Evolutionary conservation across 2,888 invertebrate genomes (phyloP), one percentile per base, ranked within the genome.

Genomic region (Campopleginae sp.): DNA sequence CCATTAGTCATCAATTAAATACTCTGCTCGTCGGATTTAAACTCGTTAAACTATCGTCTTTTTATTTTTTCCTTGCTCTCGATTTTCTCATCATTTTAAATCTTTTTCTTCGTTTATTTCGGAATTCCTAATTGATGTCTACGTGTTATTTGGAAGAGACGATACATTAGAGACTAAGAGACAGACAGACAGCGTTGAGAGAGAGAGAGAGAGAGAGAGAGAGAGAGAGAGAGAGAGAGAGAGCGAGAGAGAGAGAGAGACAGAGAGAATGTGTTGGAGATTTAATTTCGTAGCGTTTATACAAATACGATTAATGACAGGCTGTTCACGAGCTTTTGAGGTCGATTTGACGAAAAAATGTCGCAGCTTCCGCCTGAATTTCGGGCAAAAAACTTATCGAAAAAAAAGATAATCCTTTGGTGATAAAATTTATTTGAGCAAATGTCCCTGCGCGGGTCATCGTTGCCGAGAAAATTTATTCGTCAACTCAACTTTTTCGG

Each of bases 271-370:
- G 87, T 88, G 88, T 86, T 87, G 72, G 58, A 72, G 86, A 87
- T 89, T 88, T 77, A 82, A 77, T 82, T 82, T 85, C 82, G 79
- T 76, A 87, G 85, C 70, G 80, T 86, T 85, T 86, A 88, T 80
- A 89, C 87, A 89, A 89, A 89, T 82, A 89, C 88, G 86, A 90
- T 90, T 87, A 88, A 88, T 88, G 88, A 86, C 82, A 86, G 85
- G 86, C 77, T 80, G 86, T 88, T 88, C 87, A 87, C 89, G 84
- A 88, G 88, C 89, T 87, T 87, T 84, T 66, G 68, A 79, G 58
- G 58, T 82, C 74, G 63, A 51, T 66, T 75, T 42, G 33, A 27
- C 61, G 61, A 68, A 44, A 81, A 38, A 76, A 72, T 54, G 54
- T 54, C 14, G 33, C 58, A 23, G n/a, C 46, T 14, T 2, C 7